Percentiles rank a stretch among this genome's conserved stretches.
Conservation (phyloP, 2,113 vertebrate species). For the Azemiops feae region DNA sequence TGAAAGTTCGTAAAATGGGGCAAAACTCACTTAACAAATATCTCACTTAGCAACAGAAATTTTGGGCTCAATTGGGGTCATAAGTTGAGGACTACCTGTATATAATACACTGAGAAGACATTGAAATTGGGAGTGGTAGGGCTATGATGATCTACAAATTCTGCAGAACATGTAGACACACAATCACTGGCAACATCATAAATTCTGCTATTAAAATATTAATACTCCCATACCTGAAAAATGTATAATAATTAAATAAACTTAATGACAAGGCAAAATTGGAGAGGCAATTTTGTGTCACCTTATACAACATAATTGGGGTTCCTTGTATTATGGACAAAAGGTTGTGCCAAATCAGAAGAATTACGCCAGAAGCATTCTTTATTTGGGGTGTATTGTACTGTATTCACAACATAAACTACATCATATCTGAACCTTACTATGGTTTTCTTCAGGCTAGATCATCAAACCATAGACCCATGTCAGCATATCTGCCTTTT, state of each 20-base stretch:
- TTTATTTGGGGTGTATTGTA: background rate
- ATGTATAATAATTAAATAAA: background rate
- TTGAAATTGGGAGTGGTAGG: background rate
- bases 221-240: background rate
- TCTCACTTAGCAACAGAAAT: background rate
- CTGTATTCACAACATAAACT: background rate
- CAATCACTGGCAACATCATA: background rate
- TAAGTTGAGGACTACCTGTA: background rate
- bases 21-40: background rate
- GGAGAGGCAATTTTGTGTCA: background rate
- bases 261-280: background rate
- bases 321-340: background rate
- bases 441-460: background rate
- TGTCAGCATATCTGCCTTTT: background rate
- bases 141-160: background rate
- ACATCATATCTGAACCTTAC: background rate
- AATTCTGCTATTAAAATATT: background rate
- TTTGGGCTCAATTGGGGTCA: background rate
- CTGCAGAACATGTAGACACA: background rate
- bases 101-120: background rate
- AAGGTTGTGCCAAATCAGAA: background rate
- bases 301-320: background rate
- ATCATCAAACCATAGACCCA: background rate
- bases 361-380: background rate
- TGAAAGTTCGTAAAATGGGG: background rate